Percentiles rank a stretch among this genome's conserved stretches.
Evolutionary conservation across 2,113 vertebrate genomes (phyloP).

Genomic region (Carassius carassius): DNA sequence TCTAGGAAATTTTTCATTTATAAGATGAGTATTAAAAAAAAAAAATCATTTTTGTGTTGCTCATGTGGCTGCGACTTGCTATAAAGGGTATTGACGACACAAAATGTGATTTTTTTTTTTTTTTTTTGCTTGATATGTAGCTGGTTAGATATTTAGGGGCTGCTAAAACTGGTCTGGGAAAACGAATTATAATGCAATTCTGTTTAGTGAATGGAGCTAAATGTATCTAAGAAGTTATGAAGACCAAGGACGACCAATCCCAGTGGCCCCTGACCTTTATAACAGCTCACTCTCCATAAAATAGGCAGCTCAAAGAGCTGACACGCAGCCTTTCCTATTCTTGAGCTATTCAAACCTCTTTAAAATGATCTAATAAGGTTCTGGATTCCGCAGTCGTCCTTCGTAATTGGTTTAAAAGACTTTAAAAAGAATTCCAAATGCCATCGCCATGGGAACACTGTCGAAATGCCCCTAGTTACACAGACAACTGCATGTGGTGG

Average conservation of each 20-base stretch:
- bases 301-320: background rate
- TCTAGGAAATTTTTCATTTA: constrained; percentile 56
- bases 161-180: background rate
- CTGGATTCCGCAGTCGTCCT: constrained; percentile 48
- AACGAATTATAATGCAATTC: constrained; percentile 9
- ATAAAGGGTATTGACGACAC: constrained; percentile 59
- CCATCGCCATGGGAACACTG: constrained; percentile 67
- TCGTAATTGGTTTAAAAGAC: constrained; percentile 32
- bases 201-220: constrained; percentile 12
- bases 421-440: constrained; percentile 64
- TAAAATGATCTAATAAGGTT: constrained; percentile 12
- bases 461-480: constrained; percentile 63
- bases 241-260: constrained; percentile 1
- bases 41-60: constrained; percentile 46
- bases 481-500: constrained; percentile 67
- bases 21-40: constrained; percentile 61
- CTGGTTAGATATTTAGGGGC: background rate
- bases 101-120: constrained; percentile 23
- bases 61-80: constrained; percentile 60
- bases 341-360: background rate
- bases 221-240: background rate
- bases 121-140: background rate
- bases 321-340: background rate
- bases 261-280: constrained; percentile 8
- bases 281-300: background rate